Evolutionary conservation across 64 coral and sea anemone species (phyloP).

Genomic region (Trachythela sp.): DNA sequence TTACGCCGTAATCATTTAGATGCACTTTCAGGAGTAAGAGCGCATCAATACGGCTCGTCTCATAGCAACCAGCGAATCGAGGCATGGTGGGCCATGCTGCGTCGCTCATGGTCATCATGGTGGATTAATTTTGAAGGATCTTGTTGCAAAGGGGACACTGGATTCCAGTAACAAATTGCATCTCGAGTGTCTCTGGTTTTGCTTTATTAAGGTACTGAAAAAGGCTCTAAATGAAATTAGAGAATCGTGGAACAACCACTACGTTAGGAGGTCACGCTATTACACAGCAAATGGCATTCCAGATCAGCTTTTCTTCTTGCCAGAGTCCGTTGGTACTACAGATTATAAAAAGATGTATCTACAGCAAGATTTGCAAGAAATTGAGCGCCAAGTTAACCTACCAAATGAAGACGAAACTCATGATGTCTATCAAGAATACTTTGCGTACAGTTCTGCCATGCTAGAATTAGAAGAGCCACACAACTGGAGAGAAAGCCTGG

Average conservation of each 20-base stretch:
- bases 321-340: neutral
- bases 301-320: neutral
- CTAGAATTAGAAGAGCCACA: neutral
- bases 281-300: neutral
- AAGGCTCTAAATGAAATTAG: neutral
- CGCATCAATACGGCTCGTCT: neutral
- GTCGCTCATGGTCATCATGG: neutral
- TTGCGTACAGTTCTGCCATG: neutral
- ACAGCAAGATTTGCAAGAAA: neutral
- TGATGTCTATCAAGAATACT: neutral
- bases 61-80: too few species aligned
- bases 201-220: neutral
- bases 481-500: neutral
- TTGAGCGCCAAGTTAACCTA: neutral
- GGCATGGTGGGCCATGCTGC: neutral
- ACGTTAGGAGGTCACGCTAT: neutral
- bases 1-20: neutral
- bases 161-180: neutral
- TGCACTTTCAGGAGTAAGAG: neutral
- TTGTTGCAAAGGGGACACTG: neutral
- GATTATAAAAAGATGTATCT: neutral
- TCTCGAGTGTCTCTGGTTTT: neutral
- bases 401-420: neutral
- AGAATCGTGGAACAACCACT: neutral
- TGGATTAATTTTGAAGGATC: neutral